Evolutionary conservation across 2,113 vertebrate genomes (phyloP), one percentile per base, ranked within the genome.

Genomic region (Tachycineta bicolor): DNA sequence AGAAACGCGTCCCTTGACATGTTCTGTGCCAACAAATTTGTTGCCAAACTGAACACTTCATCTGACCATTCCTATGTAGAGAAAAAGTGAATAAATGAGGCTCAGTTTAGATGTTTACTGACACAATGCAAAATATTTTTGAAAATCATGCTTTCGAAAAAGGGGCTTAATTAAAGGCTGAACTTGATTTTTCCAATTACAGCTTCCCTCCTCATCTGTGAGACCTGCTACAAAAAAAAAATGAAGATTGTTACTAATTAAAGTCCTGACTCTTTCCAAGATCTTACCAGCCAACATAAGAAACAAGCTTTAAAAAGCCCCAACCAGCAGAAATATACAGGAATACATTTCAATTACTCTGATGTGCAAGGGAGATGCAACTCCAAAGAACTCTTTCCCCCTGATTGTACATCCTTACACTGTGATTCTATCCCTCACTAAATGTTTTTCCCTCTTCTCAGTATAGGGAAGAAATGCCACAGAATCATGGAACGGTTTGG

Each of bases 11-110:
- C 99, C 94, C 99, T 99, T 60, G 99, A 99, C 98, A 99, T 99
- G 97, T 99, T 99, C 97, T 99, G 99, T 23, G 99, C 99, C 98
- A 99, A 85, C 64, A 99, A 90, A 96, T 99, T 99, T 62, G 99
- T 99, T 29, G 99, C 98, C 98, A 99, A 97, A 95, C 97, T 99
- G 97, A 99, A 99, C 93, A 99, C 98, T 96, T 99, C 99, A 83
- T 99, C 99, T 64, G 99, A 98, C 99, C 99, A 99, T 97, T 99
- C 99, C 99, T 99, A 96, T 18, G 97, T 53, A 93, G 93, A 97
- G 53, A 97, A 94, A 87, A 93, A 95, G 77, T 75, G 79, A 89
- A 96, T 76, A 83, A 91, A 78, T 37, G 76, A 85, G 75, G n/a
- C 41, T 83, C 64, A 21, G 10, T 82, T 96, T 89, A 93, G 77